A percentile compares a stretch with the other conserved stretches of the same genome.
Conservation (phyloP, 2,888 invertebrate genomes). For the Zele albiditarsus region DNA sequence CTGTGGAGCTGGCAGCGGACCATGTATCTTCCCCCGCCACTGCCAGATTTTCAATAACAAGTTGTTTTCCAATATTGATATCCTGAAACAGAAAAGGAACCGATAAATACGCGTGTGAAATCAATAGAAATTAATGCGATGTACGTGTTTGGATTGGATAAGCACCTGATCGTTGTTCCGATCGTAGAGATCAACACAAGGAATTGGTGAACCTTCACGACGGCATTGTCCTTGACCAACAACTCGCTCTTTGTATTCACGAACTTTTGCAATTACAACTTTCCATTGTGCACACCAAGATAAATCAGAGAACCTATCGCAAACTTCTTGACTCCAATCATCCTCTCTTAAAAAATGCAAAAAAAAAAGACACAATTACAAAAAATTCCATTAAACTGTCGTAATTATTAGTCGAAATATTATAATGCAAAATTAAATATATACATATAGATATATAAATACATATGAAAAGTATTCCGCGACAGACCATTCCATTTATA, state of each 20-base stretch:
- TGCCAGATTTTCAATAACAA: constrained; percentile 78
- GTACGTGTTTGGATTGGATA: constrained; percentile 1
- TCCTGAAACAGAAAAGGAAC: constrained; percentile 67
- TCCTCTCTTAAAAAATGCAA: constrained; percentile 52
- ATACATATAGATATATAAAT: background rate
- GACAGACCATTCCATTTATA: constrained; percentile 56
- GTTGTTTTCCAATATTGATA: constrained; percentile 77
- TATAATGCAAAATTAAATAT: background rate
- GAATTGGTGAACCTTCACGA: constrained; percentile 82
- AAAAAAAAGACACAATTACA: constrained; percentile 11
- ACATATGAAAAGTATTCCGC: background rate
- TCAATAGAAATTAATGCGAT: background rate
- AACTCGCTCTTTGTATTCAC: constrained; percentile 79
- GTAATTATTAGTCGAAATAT: background rate
- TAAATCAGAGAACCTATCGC: constrained; percentile 59
- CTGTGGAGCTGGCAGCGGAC: constrained; percentile 59
- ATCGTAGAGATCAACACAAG: constrained; percentile 85
- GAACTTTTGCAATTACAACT: constrained; percentile 83
- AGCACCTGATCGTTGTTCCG: constrained; percentile 76
- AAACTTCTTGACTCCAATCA: constrained; percentile 65
- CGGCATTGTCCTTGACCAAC: constrained; percentile 66
- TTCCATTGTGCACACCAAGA: constrained; percentile 85
- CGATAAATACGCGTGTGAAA: constrained; percentile 8
- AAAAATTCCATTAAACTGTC: background rate
- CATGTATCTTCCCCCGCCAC: constrained; percentile 61